Evolutionary conservation across 2,797 vertebrate genomes (phyloP).

Genomic region (Falco rusticolus): DNA sequence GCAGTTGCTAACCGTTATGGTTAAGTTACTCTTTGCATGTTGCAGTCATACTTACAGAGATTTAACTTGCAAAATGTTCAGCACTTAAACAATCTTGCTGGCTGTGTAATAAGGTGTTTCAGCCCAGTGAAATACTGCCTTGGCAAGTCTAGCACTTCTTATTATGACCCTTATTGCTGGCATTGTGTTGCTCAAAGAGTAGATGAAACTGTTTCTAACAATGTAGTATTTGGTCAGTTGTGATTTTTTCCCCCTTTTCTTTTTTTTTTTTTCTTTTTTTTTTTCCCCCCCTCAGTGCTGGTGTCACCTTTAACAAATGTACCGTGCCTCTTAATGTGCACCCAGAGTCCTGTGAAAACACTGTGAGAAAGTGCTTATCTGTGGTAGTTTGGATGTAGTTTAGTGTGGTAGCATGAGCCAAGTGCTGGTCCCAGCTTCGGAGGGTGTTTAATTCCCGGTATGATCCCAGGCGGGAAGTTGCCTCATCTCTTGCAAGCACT

Average conservation of each 20-base stretch:
- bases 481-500: too few species aligned
- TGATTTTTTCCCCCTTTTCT: fast-evolving
- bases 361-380: neutral
- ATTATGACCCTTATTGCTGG: neutral
- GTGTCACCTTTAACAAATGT: neutral
- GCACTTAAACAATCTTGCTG: neutral
- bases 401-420: neutral
- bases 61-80: slow-evolving; percentile 6
- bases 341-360: neutral
- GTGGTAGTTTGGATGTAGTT: neutral
- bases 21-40: neutral
- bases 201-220: neutral
- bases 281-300: neutral
- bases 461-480: fast-evolving
- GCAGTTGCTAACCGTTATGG: neutral
- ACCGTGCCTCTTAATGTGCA: neutral
- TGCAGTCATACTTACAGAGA: neutral
- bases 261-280: neutral
- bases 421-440: neutral
- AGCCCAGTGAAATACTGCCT: neutral
- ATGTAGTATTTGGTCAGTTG: neutral
- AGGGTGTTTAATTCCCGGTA: fast-evolving
- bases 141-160: neutral
- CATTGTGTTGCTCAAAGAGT: neutral
- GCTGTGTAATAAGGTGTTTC: neutral